Base-by-base conservation (phyloP, 2,113 vertebrate genomes). In the Pionites leucogaster region DNA sequence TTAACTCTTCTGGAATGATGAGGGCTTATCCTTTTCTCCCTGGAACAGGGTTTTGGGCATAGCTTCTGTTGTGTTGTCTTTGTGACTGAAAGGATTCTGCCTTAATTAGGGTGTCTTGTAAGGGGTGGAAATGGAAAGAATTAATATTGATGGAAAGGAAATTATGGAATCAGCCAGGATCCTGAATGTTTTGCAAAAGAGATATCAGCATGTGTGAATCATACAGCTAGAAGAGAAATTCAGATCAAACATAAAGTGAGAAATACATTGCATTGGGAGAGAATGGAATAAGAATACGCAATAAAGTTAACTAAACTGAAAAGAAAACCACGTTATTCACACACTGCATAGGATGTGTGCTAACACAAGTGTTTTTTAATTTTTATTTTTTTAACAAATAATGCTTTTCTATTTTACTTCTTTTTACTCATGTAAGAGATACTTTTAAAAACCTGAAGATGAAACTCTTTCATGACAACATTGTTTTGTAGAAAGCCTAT, bases 201-300 rank as follows among this genome's bases (percentile, higher is more conserved):
- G 23, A 94, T 44, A 60, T 86, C 77, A 93, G 53, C 46, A 64
- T 90, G 42, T 24, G 29, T 23, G 10, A 44, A 78, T 86, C 70
- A 82, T 63, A 79, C 25, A 77, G 72, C 5, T 85, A 69, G 81
- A 86, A 93, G n/a, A 64, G 23, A 46, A 96, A 94, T 74, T 95
- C 27, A 49, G 84, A 65, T 82, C 33, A 96, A 93, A 64, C 18
- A 57, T 31, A 50, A 76, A 76, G 41, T 28, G 27, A 50, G 44
- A 94, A 82, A 35, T 50, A 8, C 15, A 63, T 68, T 77, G 35
- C 60, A 35, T 39, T 85, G 29, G 35, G 27, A 29, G 23, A 92
- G 33, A 93, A 79, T 46, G 75, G 49, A 82, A 74, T 47, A 75
- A 81, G 29, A 75, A 60, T 64, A 52, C 7, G 8, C 9, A 2